These are phyloP conservation scores for Sanderia malayensis DNA, from an alignment of 30 jellyfish, hydroid and myxozoan genomes.

Conservation along the genomic window DNA sequence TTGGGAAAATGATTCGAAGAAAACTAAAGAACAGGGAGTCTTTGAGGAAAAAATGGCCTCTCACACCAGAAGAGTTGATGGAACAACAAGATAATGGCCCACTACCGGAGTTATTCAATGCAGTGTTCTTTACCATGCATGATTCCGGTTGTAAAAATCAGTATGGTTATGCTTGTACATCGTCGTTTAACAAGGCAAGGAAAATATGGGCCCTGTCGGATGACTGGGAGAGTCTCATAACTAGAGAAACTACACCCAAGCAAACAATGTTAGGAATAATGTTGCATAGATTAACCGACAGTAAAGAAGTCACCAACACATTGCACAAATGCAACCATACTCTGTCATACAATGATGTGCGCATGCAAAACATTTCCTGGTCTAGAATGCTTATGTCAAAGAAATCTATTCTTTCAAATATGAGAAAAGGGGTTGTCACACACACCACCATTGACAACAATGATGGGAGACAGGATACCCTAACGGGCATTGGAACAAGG, in stretches of 20 bases:
- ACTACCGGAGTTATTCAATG: no score
- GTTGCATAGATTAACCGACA: not conserved
- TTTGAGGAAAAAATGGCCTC: not conserved
- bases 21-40: not conserved
- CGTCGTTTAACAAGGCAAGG: not conserved
- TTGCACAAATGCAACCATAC: not conserved
- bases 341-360: not conserved
- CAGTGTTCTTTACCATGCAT: no score
- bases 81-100: no score
- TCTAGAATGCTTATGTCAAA: not conserved
- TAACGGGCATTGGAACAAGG: not conserved
- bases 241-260: not conserved
- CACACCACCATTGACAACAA: not conserved
- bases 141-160: no score
- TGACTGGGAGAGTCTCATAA: conserved; percentile 3
- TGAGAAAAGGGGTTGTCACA: conserved; percentile 2
- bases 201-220: conserved; percentile 7
- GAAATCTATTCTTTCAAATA: no score
- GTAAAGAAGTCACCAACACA: not conserved
- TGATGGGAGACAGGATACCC: not conserved
- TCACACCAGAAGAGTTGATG: conserved; percentile 2
- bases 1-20: conserved; percentile 5
- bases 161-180: no score
- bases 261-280: not conserved
- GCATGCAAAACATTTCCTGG: not conserved